A percentile compares a stretch with the other conserved stretches of the same genome.
phyloP scores from a whole-genome alignment of 2,888 invertebrate species.

The Euzetes globulus region DNA sequence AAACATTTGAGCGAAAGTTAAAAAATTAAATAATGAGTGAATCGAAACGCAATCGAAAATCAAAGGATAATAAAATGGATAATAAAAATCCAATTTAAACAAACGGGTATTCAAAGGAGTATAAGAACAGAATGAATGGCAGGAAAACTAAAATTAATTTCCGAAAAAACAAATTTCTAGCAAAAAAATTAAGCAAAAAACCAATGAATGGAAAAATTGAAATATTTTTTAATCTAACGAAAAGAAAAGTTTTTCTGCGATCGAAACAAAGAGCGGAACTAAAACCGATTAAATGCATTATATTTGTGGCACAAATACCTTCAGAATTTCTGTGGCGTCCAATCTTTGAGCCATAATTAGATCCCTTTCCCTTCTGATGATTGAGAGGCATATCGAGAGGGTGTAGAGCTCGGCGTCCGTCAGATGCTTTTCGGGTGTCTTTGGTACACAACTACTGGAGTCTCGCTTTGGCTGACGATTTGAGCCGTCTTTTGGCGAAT shows the following conservation, averaged over 20 bases:
- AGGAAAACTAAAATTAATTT: too few relatives aligned
- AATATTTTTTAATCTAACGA: too few relatives aligned
- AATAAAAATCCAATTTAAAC: too few relatives aligned
- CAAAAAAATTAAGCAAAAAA: too few relatives aligned
- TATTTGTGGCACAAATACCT: constrained; percentile 29
- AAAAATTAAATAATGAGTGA: too few relatives aligned
- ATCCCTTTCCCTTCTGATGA: constrained; percentile 38
- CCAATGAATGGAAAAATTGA: too few relatives aligned
- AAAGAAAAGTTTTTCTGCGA: background rate
- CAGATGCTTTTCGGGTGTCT: constrained; percentile 27
- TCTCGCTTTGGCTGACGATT: constrained; percentile 2
- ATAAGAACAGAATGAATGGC: too few relatives aligned
- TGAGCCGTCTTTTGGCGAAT: background rate
- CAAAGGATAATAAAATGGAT: too few relatives aligned
- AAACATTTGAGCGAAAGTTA: too few relatives aligned
- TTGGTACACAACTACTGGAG: constrained; percentile 1
- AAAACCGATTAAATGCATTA: background rate
- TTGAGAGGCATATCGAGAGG: constrained; percentile 35
- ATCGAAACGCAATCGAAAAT: too few relatives aligned
- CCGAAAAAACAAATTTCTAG: too few relatives aligned
- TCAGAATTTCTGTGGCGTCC: constrained; percentile 37
- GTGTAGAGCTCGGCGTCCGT: constrained; percentile 36
- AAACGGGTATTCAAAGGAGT: too few relatives aligned
- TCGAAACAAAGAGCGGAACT: background rate
- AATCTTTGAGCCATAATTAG: constrained; percentile 35